Evolutionary conservation across 2,888 invertebrate species (phyloP), one percentile per base, ranked within the genome.

Genomic region (Diarsia mendica): DNA sequence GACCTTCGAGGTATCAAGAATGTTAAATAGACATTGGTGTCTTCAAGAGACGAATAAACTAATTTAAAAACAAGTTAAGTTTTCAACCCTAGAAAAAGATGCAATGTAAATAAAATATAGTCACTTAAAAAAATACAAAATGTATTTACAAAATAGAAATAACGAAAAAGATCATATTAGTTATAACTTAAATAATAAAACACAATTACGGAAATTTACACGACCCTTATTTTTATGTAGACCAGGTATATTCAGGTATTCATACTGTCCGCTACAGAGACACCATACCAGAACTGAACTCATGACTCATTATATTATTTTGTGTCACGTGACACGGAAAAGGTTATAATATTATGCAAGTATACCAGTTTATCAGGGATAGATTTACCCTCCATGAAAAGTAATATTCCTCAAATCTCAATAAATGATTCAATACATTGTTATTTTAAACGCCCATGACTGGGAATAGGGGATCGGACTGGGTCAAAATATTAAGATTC

Each of bases 361-460:
- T 46, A 63, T 61, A 75, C 49, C 51, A 58, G 46, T 13, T 44
- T 53, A 65, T n/a, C 28, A 44, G 73, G 33, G 23, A 73, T 58
- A 73, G 9, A n/a, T 81, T 75, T 55, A 66, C 53, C 39, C 77
- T 69, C 82, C 78, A 67, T 80, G 63, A 63, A 60, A 80, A 77
- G 61, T 72, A 80, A 74, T 83, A 81, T 81, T 79, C 83, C 83
- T 75, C 72, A 61, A 71, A 80, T 65, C 63, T 74, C 49, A 67
- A 63, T 66, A 61, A 75, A 65, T 60, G 18, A 44, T 55, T 33
- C 23, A 77, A 58, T 44, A 58, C 28, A 72, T 13, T 48, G 61
- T 53, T 20, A 77, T 48, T 39, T 61, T n/a, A 48, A 66, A 46
- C 39, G 18, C 74, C 33, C 33, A 53, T 46, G 46, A 65, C 6